Conservation (phyloP, 1,140 invertebrate species). For the Hyposmocoma kahamanoa region DNA sequence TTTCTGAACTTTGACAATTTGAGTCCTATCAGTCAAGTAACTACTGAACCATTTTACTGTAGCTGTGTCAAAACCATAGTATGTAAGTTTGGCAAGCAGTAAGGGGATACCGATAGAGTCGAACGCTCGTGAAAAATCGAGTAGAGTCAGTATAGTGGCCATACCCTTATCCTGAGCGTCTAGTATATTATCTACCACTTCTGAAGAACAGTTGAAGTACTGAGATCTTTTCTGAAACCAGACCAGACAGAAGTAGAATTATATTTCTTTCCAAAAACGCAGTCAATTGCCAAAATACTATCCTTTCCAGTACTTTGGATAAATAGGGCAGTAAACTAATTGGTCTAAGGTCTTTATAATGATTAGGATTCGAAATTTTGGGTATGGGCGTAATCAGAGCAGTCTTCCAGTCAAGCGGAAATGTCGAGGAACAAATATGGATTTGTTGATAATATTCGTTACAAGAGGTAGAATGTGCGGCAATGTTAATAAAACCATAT, state of each 20-base stretch:
- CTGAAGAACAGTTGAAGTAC: background rate
- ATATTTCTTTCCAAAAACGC: background rate
- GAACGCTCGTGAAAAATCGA: background rate
- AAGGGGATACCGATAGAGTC: background rate
- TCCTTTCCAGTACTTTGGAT: background rate
- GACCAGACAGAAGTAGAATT: background rate
- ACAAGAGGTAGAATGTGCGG: background rate
- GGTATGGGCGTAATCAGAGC: background rate
- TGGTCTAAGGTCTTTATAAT: background rate
- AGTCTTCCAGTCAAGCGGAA: background rate
- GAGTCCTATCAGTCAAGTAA: background rate
- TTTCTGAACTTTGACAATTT: background rate
- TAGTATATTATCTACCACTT: background rate
- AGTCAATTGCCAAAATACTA: background rate
- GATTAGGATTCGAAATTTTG: background rate
- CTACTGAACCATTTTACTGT: background rate
- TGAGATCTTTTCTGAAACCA: background rate
- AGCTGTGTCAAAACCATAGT: background rate
- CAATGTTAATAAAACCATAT: background rate
- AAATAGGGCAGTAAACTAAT: background rate
- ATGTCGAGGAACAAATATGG: background rate
- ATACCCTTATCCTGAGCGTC: background rate
- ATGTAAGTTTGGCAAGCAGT: background rate
- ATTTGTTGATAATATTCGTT: background rate
- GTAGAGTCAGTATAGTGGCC: background rate